Conservation (phyloP, 2,888 invertebrate genomes). For the Neria commutata region DNA sequence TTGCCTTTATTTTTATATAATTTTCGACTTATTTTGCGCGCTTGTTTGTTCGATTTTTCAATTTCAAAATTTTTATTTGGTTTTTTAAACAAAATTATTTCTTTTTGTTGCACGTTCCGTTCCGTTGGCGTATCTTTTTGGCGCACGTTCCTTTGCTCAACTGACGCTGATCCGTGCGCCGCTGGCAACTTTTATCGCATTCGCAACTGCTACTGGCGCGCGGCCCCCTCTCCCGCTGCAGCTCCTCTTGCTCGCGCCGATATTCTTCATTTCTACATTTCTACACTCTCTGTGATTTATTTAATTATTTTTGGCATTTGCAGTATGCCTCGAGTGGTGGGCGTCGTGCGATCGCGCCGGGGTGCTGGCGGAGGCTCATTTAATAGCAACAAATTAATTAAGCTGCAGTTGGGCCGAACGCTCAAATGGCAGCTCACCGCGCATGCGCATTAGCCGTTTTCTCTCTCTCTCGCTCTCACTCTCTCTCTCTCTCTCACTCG, state of each 20-base stretch:
- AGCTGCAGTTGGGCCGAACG: too few species aligned
- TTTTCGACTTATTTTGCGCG: background rate
- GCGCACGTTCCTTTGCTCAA: slow-evolving; percentile 33
- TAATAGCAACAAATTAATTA: too few species aligned
- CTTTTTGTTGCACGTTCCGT: slow-evolving; percentile 34
- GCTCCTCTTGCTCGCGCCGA: background rate
- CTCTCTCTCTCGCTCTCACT: background rate
- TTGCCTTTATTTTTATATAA: slow-evolving; percentile 10
- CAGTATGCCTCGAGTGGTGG: too few species aligned
- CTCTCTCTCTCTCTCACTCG: background rate
- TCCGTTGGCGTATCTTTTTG: slow-evolving; percentile 24
- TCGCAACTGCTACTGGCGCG: slow-evolving; percentile 4
- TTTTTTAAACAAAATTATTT: slow-evolving; percentile 15
- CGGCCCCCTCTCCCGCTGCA: background rate
- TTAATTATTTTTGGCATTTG: too few species aligned
- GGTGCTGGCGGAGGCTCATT: too few species aligned
- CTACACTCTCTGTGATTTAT: background rate
- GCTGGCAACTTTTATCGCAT: slow-evolving; percentile 33
- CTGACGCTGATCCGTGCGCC: slow-evolving; percentile 31
- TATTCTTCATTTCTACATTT: background rate
- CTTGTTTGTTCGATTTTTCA: slow-evolving; percentile 12
- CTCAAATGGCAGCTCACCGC: background rate
- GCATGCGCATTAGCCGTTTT: too few species aligned
- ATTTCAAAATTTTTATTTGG: slow-evolving; percentile 12
- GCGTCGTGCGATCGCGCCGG: too few species aligned